These are phyloP conservation scores for Xiphophorus hellerii DNA, from an alignment of 2,113 vertebrate species.

Conservation along the genomic window DNA sequence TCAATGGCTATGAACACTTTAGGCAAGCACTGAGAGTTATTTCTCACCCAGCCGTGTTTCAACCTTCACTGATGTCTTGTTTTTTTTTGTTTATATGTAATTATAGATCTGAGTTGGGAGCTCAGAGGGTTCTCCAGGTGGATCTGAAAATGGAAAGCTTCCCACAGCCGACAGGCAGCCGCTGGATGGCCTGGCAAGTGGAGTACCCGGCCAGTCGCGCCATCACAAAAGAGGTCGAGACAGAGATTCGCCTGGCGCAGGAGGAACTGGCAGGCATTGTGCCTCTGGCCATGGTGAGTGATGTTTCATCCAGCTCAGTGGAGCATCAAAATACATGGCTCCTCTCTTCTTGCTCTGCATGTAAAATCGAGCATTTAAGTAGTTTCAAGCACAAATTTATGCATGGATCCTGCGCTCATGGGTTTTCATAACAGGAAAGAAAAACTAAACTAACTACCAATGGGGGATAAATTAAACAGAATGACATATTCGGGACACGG, in stretches of 20 bases:
- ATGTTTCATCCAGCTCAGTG: conserved; percentile 23
- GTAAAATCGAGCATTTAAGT: neutral
- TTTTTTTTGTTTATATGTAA: conserved; percentile 11
- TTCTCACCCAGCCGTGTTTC: conserved; percentile 22
- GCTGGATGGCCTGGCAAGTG: conserved; percentile 94
- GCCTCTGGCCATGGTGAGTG: conserved; percentile 93
- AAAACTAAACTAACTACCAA: neutral
- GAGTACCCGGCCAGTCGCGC: conserved; percentile 86
- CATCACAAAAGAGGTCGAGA: conserved; percentile 81
- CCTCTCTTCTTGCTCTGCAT: conserved; percentile 8
- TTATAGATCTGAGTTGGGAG: conserved; percentile 83
- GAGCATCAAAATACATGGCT: conserved; percentile 14
- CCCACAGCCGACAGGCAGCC: conserved; percentile 86
- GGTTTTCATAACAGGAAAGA: conserved; percentile 15
- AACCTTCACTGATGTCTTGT: conserved; percentile 16
- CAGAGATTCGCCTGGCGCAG: conserved; percentile 90
- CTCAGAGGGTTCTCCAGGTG: conserved; percentile 89
- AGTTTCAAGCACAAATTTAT: conserved; percentile 1
- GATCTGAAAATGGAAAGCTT: conserved; percentile 90
- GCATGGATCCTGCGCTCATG: conserved; percentile 28
- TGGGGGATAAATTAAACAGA: neutral
- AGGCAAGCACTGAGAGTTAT: neutral
- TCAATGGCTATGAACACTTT: neutral
- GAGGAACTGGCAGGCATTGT: conserved; percentile 91
- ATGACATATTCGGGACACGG: neutral